Conservation (phyloP, 2,888 invertebrate species). For the Odontothrips loti region DNA sequence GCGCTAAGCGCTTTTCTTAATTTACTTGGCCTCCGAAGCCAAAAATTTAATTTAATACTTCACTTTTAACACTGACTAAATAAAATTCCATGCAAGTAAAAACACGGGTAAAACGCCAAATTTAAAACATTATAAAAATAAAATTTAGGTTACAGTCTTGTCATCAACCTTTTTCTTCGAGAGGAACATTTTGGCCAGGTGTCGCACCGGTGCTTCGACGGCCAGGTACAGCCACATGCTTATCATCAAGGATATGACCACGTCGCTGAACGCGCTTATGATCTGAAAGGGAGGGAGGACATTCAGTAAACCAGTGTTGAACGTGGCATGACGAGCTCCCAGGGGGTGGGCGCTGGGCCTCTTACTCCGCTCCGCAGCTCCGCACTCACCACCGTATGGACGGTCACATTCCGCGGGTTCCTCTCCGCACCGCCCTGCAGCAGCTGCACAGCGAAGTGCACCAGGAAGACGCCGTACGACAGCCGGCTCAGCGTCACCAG, state of each 20-base stretch:
- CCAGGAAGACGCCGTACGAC: constrained; percentile 29
- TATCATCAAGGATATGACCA: background rate
- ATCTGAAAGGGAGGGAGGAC: background rate
- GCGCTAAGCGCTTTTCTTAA: too few relatives aligned
- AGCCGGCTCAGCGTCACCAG: constrained; percentile 29
- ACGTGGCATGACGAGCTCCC: background rate
- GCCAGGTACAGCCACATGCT: background rate
- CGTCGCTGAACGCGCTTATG: background rate
- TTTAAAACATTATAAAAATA: background rate
- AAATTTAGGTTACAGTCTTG: background rate
- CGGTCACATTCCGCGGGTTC: background rate
- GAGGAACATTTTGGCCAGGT: background rate
- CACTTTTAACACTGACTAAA: background rate
- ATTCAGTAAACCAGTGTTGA: background rate
- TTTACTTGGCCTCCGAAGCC: too few relatives aligned
- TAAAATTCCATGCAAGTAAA: background rate
- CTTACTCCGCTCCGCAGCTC: too few relatives aligned
- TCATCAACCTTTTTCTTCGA: background rate
- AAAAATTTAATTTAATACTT: too few relatives aligned
- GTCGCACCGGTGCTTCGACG: background rate
- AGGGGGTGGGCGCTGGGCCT: too few relatives aligned
- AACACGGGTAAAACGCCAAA: background rate
- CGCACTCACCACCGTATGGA: background rate
- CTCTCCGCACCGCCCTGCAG: background rate
- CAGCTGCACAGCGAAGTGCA: constrained; percentile 29